Evolutionary conservation across 2,113 vertebrate species (phyloP), one percentile per base, ranked within the genome.

Genomic region (Nipponia nippon): DNA sequence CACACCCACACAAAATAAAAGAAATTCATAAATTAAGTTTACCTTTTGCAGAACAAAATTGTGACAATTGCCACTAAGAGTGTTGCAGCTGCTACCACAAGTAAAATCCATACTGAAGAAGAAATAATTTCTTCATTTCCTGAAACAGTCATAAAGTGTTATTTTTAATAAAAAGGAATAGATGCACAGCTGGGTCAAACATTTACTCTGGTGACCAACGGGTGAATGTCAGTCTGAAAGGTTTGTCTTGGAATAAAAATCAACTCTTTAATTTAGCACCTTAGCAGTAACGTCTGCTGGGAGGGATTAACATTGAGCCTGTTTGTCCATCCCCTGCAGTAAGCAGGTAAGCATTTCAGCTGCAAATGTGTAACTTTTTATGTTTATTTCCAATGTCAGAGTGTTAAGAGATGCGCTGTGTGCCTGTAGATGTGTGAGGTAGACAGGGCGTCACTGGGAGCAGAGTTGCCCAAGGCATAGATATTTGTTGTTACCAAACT

Each of bases 401-500:
- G 15, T 34, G 29, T 55, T 52, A 71, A 82, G 55, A 66, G n/a
- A 25, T 20, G 1, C 6, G 26, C 17, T 55, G 4, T 65, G 29
- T 34, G 29, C 47, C 42, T 0, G 0, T 4, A 21, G n/a, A 5
- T 50, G 29, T 32, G 47, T 40, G 40, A 93, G 4, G 52, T 2
- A 69, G 61, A 30, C 11, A 66, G 56, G 59, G 22, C 17, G 18
- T 61, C 0, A 0, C 32, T 26, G 34, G 4, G 9, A 19, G 11
- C 59, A n/a, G 30, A 49, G 30, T 7, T 72, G 36, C 13, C 25
- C 36, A 49, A 52, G 25, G 15, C 21, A 38, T 6, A 18, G 49
- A 5, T 80, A 80, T 78, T 44, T 14, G 1, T 42, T 83, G 93
- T 88, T 85, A 97, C 96, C 96, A 62, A 97, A 97, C 40, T 80